phyloP scores from a whole-genome alignment of 2,888 invertebrate genomes.

The Eilema sororculum region DNA sequence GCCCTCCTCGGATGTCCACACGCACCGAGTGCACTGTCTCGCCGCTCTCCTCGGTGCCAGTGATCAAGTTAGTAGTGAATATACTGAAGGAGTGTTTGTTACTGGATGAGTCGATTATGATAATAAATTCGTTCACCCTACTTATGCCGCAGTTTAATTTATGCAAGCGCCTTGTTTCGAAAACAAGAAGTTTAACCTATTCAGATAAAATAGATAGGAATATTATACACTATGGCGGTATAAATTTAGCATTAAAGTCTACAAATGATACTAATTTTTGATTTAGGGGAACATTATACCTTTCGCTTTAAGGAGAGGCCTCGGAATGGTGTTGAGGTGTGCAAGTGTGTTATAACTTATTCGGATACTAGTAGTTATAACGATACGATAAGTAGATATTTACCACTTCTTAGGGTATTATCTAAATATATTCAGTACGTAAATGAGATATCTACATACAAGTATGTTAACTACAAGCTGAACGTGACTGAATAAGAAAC shows the following conservation, averaged over 20 bases:
- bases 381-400: too few relatives aligned
- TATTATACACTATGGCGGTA: slow-evolving; percentile 44
- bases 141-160: slow-evolving; percentile 46
- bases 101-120: slow-evolving; percentile 40
- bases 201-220: slow-evolving; percentile 37
- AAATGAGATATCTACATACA: too few relatives aligned
- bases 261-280: slow-evolving; percentile 8
- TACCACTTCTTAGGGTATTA: neutral
- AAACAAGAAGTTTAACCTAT: slow-evolving; percentile 44
- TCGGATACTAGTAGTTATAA: neutral
- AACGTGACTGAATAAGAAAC: too few relatives aligned
- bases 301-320: neutral
- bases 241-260: slow-evolving; percentile 35
- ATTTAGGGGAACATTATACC: neutral
- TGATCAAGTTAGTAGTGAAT: too few relatives aligned
- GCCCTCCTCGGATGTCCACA: too few relatives aligned
- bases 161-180: slow-evolving; percentile 43
- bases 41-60: too few relatives aligned
- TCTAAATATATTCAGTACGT: too few relatives aligned
- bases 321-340: neutral
- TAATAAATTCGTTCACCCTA: slow-evolving; percentile 45
- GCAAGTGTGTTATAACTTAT: too few relatives aligned
- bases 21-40: too few relatives aligned
- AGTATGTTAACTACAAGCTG: too few relatives aligned
- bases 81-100: slow-evolving; percentile 32